Evolutionary conservation across 2,113 vertebrate genomes (phyloP).

Genomic region (Pluvialis apricaria): DNA sequence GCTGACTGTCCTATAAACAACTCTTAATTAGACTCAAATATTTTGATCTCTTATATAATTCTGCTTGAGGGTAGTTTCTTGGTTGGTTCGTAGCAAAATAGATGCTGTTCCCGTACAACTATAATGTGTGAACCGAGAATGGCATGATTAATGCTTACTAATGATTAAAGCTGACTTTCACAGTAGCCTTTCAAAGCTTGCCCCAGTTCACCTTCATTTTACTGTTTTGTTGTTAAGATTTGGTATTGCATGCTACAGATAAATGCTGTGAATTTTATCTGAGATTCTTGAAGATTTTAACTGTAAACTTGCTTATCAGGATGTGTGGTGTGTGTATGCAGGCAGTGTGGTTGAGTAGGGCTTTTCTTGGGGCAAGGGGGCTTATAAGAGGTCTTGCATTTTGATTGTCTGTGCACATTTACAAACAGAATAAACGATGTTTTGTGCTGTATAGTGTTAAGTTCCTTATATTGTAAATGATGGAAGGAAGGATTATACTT

Average conservation of each 20-base stretch:
- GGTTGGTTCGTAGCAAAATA: not conserved
- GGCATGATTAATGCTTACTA: not conserved
- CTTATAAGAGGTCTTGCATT: not conserved
- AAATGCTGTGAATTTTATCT: not conserved
- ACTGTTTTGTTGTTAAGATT: not conserved
- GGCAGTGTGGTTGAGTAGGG: not conserved
- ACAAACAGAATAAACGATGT: not conserved
- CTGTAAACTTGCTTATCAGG: not conserved
- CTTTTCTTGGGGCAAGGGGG: not conserved
- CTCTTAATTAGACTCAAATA: not conserved
- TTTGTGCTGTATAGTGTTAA: not conserved
- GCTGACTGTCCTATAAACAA: not conserved
- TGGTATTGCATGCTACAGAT: not conserved
- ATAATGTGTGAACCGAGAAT: not conserved
- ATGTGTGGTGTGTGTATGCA: accelerated
- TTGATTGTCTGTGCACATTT: not conserved
- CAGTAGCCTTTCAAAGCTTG: not conserved
- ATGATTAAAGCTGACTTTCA: not conserved
- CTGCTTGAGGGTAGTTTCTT: not conserved
- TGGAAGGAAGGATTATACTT: not conserved
- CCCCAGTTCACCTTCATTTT: not conserved
- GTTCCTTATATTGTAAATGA: not conserved
- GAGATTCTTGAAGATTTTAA: not conserved
- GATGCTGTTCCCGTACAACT: not conserved
- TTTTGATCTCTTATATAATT: not conserved